Conservation (phyloP, 2,113 vertebrate genomes). For the Triplophysa tibetana region DNA sequence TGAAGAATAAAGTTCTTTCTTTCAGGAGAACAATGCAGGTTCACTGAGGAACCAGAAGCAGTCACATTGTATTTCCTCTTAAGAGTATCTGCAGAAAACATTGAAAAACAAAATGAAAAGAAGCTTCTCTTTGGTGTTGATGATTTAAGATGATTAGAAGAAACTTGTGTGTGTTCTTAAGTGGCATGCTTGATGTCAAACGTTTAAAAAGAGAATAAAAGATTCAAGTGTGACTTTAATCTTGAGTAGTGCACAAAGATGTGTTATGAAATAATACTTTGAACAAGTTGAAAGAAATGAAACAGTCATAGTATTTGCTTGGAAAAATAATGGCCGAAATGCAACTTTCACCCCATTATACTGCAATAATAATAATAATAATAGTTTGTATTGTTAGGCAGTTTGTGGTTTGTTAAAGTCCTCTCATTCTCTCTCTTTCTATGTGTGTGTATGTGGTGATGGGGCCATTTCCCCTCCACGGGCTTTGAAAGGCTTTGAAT, state of each 20-base stretch:
- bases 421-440: background rate
- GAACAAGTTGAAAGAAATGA: no score
- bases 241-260: background rate
- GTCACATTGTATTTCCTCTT: background rate
- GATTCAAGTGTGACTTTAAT: background rate
- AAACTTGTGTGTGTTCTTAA: background rate
- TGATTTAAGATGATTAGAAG: background rate
- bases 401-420: background rate
- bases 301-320: no score
- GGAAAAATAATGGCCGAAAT: slow-evolving; percentile 17
- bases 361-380: background rate
- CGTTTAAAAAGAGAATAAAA: background rate
- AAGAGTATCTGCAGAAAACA: background rate
- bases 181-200: background rate
- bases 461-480: slow-evolving; percentile 39
- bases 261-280: no score
- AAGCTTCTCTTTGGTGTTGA: no score
- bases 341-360: no score
- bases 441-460: slow-evolving; percentile 10
- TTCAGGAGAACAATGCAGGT: slow-evolving; percentile 26
- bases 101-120: no score
- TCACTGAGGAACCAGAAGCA: background rate
- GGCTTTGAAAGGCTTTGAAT: slow-evolving; percentile 27
- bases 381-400: slow-evolving; percentile 8
- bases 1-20: slow-evolving; percentile 6